phyloP scores from a whole-genome alignment of 2,888 invertebrate genomes.

The Aleiodes alternator region DNA sequence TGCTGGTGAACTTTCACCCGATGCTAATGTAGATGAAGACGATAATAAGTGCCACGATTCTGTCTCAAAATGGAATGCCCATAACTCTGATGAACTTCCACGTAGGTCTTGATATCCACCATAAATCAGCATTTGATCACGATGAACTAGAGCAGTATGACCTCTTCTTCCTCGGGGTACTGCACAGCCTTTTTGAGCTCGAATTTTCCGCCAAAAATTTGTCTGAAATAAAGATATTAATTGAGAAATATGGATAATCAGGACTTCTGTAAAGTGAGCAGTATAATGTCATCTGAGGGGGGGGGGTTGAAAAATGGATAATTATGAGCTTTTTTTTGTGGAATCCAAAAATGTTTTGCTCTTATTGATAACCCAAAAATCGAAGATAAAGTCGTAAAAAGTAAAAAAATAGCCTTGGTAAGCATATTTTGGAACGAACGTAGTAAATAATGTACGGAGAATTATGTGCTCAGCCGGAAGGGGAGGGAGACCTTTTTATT shows the following conservation, averaged over 20 bases:
- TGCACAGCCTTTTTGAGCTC: constrained; percentile 77
- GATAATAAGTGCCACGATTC: constrained; percentile 85
- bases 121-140: constrained; percentile 88
- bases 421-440: too few species aligned
- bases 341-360: too few species aligned
- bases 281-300: too few species aligned
- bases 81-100: constrained; percentile 89
- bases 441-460: too few species aligned
- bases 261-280: too few species aligned
- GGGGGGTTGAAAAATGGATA: too few species aligned
- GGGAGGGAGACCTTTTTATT: too few species aligned
- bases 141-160: constrained; percentile 88
- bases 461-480: too few species aligned
- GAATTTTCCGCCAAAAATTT: constrained; percentile 80
- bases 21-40: constrained; percentile 61
- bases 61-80: constrained; percentile 92
- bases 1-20: constrained; percentile 78
- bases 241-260: not conserved
- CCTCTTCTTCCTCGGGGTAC: constrained; percentile 88
- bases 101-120: constrained; percentile 91
- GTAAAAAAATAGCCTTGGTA: too few species aligned
- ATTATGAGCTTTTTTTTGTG: too few species aligned
- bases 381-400: too few species aligned
- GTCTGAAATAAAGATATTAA: constrained; percentile 69
- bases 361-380: too few species aligned